A percentile compares a stretch with the other conserved stretches of the same genome.
phyloP scores from a whole-genome alignment of 2,888 invertebrate species.

The Adineta ricciae region DNA sequence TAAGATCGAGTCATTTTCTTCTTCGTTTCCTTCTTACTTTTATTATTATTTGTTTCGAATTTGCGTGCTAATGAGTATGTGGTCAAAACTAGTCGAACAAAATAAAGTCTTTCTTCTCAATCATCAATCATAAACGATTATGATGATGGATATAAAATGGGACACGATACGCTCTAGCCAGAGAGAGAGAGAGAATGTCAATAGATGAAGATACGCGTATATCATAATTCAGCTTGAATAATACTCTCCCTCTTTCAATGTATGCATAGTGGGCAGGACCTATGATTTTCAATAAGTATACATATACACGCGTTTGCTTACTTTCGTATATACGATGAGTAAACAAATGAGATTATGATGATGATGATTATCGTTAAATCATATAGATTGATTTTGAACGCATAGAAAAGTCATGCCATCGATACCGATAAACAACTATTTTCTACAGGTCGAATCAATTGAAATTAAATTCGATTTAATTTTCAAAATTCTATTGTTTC shows the following conservation, averaged over 20 bases:
- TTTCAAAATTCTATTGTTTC: background rate
- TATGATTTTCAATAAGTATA: background rate
- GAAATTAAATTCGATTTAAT: background rate
- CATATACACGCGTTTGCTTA: slow-evolving; percentile 8
- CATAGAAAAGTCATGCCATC: slow-evolving; percentile 7
- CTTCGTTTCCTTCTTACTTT: background rate
- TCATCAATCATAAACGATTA: slow-evolving; percentile 6
- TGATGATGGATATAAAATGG: background rate
- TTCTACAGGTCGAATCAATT: background rate
- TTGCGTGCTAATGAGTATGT: background rate
- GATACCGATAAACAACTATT: slow-evolving; percentile 2
- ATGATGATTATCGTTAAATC: slow-evolving; percentile 9
- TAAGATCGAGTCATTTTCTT: background rate
- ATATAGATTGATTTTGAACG: slow-evolving; percentile 1
- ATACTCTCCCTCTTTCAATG: background rate
- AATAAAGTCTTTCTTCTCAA: background rate
- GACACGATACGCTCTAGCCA: background rate
- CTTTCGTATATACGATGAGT: slow-evolving; percentile 1
- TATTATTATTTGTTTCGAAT: background rate
- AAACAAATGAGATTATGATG: background rate
- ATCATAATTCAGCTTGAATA: background rate
- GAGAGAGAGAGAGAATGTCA: background rate
- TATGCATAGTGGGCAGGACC: background rate
- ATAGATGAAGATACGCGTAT: background rate
- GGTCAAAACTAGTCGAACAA: background rate